Conservation (phyloP, 2,113 vertebrate genomes). For the Cercopithecus mona region DNA sequence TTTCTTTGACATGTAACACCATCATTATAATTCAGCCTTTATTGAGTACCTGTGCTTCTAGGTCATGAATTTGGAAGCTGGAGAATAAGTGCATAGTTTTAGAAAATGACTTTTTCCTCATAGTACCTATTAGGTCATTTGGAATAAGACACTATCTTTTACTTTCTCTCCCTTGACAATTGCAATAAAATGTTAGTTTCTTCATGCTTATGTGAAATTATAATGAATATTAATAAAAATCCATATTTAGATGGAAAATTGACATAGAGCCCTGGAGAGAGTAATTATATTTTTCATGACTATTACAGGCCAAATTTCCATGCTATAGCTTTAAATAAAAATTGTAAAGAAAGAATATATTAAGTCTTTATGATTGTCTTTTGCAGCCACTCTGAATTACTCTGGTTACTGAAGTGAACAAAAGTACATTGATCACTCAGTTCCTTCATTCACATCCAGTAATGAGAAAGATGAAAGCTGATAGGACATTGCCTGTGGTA, state of each 20-base stretch:
- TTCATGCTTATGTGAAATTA: conserved; percentile 11
- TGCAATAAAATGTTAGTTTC: neutral
- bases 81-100: neutral
- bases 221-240: conserved; percentile 42
- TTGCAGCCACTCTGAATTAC: neutral
- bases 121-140: neutral
- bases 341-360: neutral
- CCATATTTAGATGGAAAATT: conserved; percentile 11
- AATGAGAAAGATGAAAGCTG: conserved; percentile 21
- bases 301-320: conserved; percentile 14
- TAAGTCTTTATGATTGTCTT: conserved; percentile 13
- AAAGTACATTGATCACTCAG: neutral
- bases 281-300: conserved; percentile 31
- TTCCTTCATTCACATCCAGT: neutral
- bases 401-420: conserved; percentile 31
- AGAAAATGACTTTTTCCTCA: neutral
- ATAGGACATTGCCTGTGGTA: neutral
- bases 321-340: conserved; percentile 51
- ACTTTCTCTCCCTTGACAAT: neutral
- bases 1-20: neutral
- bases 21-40: neutral
- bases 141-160: neutral
- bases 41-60: neutral
- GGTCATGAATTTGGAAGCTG: neutral
- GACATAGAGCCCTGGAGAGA: conserved; percentile 13